Conservation (phyloP, 2,888 invertebrate species). For the Diaphora mendica region DNA sequence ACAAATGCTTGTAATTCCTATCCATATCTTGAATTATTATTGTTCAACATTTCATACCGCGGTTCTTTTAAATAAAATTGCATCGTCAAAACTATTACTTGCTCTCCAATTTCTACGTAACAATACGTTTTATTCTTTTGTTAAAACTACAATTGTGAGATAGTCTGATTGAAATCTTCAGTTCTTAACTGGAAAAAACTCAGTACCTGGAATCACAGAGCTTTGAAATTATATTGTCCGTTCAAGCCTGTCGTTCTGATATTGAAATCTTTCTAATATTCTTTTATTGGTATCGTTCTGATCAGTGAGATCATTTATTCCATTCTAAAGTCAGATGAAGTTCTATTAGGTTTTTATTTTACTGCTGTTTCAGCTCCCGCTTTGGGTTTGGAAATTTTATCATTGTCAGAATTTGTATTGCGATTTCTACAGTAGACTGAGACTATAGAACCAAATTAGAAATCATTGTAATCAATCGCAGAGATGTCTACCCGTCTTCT, state of each 20-base stretch:
- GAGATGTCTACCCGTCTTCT: too few relatives aligned
- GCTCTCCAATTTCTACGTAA: conserved; percentile 48
- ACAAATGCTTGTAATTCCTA: conserved; percentile 40
- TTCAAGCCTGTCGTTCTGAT: conserved; percentile 27
- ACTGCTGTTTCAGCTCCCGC: background rate
- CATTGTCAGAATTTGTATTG: too few relatives aligned
- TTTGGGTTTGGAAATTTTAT: background rate
- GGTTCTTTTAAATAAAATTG: conserved; percentile 58
- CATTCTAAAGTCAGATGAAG: background rate
- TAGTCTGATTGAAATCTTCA: conserved; percentile 67
- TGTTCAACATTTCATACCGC: conserved; percentile 29
- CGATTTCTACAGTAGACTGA: too few relatives aligned
- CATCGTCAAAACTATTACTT: conserved; percentile 53
- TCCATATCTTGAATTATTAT: conserved; percentile 29
- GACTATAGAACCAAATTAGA: too few relatives aligned
- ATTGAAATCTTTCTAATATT: conserved; percentile 28
- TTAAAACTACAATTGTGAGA: conserved; percentile 49
- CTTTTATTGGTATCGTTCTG: conserved; percentile 10
- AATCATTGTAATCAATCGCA: too few relatives aligned
- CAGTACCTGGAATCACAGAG: conserved; percentile 30
- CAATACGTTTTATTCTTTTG: conserved; percentile 64
- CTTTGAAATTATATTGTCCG: conserved; percentile 47
- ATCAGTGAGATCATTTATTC: conserved; percentile 2
- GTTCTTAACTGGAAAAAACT: conserved; percentile 42
- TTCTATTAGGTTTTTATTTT: background rate